These are phyloP conservation scores for Actinernus sp. DNA, from an alignment of 92 coral and sea anemone genomes.

Conservation along the genomic window DNA sequence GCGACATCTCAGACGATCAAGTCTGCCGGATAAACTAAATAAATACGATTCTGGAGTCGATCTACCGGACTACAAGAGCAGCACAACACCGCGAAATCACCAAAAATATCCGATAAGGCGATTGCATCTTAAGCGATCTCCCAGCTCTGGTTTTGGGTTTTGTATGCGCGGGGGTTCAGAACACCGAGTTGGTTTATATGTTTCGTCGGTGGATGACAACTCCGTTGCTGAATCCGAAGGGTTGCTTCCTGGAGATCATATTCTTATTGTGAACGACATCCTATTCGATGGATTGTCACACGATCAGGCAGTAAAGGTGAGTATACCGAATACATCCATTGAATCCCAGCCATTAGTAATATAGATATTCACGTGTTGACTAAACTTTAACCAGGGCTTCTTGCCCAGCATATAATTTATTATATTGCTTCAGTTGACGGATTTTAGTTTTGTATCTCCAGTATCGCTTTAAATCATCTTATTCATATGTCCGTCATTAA, in stretches of 20 bases:
- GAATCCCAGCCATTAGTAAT: no score
- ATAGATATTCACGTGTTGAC: no score
- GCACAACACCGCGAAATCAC: conserved; percentile 24
- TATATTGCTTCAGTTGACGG: no score
- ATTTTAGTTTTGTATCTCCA: no score
- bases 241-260: conserved; percentile 90
- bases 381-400: no score
- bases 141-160: conserved; percentile 85
- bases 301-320: conserved; percentile 92
- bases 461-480: no score
- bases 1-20: conserved; percentile 50
- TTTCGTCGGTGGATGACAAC: conserved; percentile 84
- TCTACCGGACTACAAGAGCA: conserved; percentile 46
- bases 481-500: no score
- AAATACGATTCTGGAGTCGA: conserved; percentile 81
- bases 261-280: conserved; percentile 79
- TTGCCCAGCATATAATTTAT: no score
- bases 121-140: conserved; percentile 64
- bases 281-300: conserved; percentile 85
- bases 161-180: conserved; percentile 98
- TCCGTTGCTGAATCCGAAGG: conserved; percentile 88
- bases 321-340: conserved; percentile 1
- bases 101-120: conserved; percentile 74
- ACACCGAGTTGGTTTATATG: conserved; percentile 93
- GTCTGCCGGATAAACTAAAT: conserved; percentile 73